These are phyloP conservation scores for Athene noctua DNA, from an alignment of 2,113 vertebrate genomes.

Conservation along the genomic window DNA sequence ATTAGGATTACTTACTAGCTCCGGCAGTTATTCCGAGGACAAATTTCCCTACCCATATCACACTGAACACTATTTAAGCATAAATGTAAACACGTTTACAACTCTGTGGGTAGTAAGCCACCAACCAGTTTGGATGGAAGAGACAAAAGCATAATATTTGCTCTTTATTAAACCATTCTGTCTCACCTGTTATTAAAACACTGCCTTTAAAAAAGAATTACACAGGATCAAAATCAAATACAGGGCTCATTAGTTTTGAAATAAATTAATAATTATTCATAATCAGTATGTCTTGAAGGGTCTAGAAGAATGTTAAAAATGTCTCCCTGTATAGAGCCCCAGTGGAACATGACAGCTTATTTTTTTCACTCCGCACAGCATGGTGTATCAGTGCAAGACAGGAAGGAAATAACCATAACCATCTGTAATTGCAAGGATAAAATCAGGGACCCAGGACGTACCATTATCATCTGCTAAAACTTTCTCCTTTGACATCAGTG, in stretches of 20 bases:
- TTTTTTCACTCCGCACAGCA: not conserved
- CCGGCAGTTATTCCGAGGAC: not conserved
- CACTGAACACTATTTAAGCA: not conserved
- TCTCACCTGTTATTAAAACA: not conserved
- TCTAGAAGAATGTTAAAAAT: not conserved
- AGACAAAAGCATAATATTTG: not conserved
- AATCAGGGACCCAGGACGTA: not conserved
- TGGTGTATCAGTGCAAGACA: not conserved
- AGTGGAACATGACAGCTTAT: not conserved
- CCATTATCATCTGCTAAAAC: not conserved
- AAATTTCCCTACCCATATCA: not conserved
- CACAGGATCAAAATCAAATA: not conserved
- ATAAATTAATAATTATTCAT: not conserved
- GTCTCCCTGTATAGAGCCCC: not conserved
- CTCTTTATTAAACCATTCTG: not conserved
- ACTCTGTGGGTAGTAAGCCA: not conserved
- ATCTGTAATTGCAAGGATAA: not conserved
- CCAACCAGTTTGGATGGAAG: not conserved
- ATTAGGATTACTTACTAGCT: conserved; percentile 2
- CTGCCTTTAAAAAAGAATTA: not conserved
- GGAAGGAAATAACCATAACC: not conserved
- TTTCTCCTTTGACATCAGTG: not conserved
- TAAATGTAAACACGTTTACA: not conserved
- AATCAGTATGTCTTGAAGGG: not conserved
- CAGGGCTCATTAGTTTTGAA: not conserved